Base-by-base conservation (phyloP, 2,113 vertebrate genomes). In the Eudorcas thomsonii region DNA sequence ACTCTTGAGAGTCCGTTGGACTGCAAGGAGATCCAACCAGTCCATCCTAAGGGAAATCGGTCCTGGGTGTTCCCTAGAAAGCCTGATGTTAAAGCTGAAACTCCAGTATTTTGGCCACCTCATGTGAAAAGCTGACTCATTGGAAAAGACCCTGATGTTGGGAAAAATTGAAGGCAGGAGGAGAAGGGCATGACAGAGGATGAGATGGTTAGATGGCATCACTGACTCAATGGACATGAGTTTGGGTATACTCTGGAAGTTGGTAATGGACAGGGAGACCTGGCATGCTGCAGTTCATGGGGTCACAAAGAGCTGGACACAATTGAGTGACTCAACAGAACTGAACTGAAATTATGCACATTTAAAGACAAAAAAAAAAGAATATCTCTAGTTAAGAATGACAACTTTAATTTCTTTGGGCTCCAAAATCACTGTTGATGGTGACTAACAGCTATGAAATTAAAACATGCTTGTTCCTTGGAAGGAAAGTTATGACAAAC, bases 281-380 rank as follows among this genome's bases (percentile, higher is more conserved):
- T 19, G 33, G 16, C 8, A 2, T n/a, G 7, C 64, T 67, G 33
- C 4, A 1, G 33, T n/a, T n/a, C 33, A n/a, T 67, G 64, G 15
- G 4, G 17, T 67, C 4, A 0, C 64, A n/a, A n/a, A 67, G 16
- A n/a, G 16, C 10, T 8, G 2, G 64, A 67, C 33, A 67, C 4
- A 2, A 67, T 16, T 67, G 33, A 67, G 64, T 8, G 7, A 67
- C 64, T n/a, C 16, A n/a, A 67, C 33, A 19, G 33, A 67, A 19
- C 33, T 67, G 7, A 67, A n/a, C 16, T 67, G 33, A 74, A 74
- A 74, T 74, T 74, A 43, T 43, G 36, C 36, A 74, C 39, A 74
- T 74, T 74, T 25, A 74, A 74, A 74, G 17, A 67, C 64, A n/a
- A 11, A 71, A 67, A 19, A n/a, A 67, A 67, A 36, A 67, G 21